phyloP scores from a whole-genome alignment of 2,888 invertebrate species.

The Lepeophtheirus nordmannii region DNA sequence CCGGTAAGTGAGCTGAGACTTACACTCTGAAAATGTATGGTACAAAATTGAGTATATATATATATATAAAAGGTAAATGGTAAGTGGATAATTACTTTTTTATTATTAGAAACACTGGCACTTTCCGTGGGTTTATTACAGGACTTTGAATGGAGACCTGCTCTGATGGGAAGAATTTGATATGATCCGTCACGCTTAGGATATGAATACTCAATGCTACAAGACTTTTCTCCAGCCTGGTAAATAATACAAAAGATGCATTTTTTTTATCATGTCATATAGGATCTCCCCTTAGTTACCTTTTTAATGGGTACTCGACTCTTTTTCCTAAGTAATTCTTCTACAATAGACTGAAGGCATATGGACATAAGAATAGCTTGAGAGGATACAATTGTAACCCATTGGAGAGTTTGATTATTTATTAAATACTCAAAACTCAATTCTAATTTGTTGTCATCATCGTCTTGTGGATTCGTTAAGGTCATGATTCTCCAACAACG shows the following conservation, averaged over 20 bases:
- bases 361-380: constrained; percentile 90
- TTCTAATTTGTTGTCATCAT: constrained; percentile 44
- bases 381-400: constrained; percentile 79
- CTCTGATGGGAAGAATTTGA: constrained; percentile 5
- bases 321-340: constrained; percentile 55
- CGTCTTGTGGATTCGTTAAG: constrained; percentile 5
- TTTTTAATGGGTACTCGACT: constrained; percentile 25
- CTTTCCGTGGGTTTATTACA: not conserved
- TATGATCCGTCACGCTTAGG: constrained; percentile 4
- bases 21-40: constrained; percentile 12
- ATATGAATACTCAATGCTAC: constrained; percentile 12
- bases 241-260: no score
- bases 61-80: no score
- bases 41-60: no score
- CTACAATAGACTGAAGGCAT: constrained; percentile 78
- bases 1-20: not conserved
- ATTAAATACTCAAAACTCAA: constrained; percentile 88
- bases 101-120: not conserved
- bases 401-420: constrained; percentile 73
- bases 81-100: not conserved
- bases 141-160: constrained; percentile 9
- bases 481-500: constrained; percentile 79
- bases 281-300: constrained; percentile 25
- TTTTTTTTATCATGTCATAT: no score
- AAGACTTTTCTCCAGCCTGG: constrained; percentile 21